Percentiles rank a stretch among this genome's conserved stretches.
Evolutionary conservation across 2,797 vertebrate species (phyloP).

Genomic region (Salarias fasciatus): DNA sequence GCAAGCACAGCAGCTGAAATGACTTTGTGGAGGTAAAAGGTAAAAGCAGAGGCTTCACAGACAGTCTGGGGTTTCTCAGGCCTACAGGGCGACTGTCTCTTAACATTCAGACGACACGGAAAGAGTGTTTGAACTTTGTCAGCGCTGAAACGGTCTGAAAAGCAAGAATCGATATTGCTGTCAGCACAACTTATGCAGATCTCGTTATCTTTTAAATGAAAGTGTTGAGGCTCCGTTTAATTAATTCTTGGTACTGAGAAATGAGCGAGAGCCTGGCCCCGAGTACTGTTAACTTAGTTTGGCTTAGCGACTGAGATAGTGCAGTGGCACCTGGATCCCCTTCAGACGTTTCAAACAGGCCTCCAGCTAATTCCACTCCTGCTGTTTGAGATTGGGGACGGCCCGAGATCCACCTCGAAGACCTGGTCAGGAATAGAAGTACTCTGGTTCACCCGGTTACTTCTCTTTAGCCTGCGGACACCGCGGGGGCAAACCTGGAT

Average conservation of each 20-base stretch:
- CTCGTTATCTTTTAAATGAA: slow-evolving; percentile 40
- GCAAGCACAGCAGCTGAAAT: too few relatives aligned
- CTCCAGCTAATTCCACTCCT: slow-evolving; percentile 41
- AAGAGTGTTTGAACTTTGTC: slow-evolving; percentile 10
- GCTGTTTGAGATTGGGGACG: background rate
- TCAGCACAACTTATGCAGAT: slow-evolving; percentile 27
- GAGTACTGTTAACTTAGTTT: slow-evolving; percentile 29
- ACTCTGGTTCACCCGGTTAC: slow-evolving; percentile 27
- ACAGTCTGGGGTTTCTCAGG: slow-evolving; percentile 4
- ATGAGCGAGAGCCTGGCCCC: slow-evolving; percentile 24
- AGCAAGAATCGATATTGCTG: slow-evolving; percentile 16
- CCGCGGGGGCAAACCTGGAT: slow-evolving; percentile 21
- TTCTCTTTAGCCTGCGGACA: slow-evolving; percentile 23
- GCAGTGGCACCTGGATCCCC: slow-evolving; percentile 43
- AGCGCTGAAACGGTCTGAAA: slow-evolving; percentile 23
- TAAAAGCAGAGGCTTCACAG: background rate
- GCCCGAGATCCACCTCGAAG: slow-evolving; percentile 8
- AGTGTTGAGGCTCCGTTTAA: slow-evolving; percentile 42
- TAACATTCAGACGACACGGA: background rate
- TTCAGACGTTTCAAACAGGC: slow-evolving; percentile 27
- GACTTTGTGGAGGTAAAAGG: background rate
- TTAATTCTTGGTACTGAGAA: slow-evolving; percentile 35
- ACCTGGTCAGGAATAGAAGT: background rate
- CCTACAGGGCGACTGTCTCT: background rate
- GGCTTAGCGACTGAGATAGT: slow-evolving; percentile 36